Evolutionary conservation across 2,888 invertebrate species (phyloP).

Genomic region (Oxycera nigricornis): DNA sequence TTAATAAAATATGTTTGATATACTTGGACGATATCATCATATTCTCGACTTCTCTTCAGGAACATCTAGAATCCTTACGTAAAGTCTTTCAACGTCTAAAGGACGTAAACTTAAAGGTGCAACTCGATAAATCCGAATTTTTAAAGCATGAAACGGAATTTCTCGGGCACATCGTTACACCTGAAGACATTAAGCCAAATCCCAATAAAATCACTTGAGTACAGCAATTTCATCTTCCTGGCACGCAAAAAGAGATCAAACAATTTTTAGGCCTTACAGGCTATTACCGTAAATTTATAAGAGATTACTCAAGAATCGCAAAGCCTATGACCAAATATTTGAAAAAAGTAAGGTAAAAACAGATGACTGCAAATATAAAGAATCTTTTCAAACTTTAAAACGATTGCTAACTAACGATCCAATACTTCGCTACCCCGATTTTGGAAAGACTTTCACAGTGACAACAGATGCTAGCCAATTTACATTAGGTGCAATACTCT

Average conservation of each 20-base stretch:
- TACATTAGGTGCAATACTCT: conserved; percentile 51
- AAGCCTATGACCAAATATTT: too few species aligned
- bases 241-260: conserved; percentile 45
- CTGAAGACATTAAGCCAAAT: conserved; percentile 52
- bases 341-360: too few species aligned
- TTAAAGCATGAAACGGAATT: conserved; percentile 50
- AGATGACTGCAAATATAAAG: too few species aligned
- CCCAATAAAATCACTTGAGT: conserved; percentile 51
- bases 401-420: conserved; percentile 21
- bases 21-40: conserved; percentile 54
- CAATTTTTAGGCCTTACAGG: conserved; percentile 42
- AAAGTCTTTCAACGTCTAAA: conserved; percentile 47
- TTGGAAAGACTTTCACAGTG: conserved; percentile 50
- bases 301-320: too few species aligned
- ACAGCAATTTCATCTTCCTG: conserved; percentile 48
- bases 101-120: conserved; percentile 49
- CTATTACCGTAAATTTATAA: conserved; percentile 51
- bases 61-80: conserved; percentile 49
- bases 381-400: conserved; percentile 34
- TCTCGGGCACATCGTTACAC: conserved; percentile 53
- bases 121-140: conserved; percentile 51
- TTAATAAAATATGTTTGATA: conserved; percentile 51
- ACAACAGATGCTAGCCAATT: conserved; percentile 52
- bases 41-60: conserved; percentile 49
- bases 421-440: conserved; percentile 41